Base-by-base conservation (phyloP, 2,113 vertebrate species). In the Lynx canadensis region DNA sequence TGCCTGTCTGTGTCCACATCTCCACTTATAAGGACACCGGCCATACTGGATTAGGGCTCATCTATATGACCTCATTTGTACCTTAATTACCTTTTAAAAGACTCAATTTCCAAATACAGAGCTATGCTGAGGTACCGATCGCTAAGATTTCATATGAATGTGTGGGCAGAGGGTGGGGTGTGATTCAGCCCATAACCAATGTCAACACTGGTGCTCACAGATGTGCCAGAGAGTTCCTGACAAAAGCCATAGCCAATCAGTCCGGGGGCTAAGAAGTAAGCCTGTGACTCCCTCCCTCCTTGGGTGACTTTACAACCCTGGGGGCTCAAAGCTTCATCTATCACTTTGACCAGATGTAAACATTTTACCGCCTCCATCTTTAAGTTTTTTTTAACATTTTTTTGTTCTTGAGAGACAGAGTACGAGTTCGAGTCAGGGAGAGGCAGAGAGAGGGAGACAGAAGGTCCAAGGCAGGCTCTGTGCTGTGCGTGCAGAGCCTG, bases 311-410 rank as follows among this genome's bases (percentile, higher is more conserved):
- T 33, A 79, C 7, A 52, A 23, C 7, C 65, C 57, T 86, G 21
- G 15, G 81, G 50, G 71, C 31, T 88, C 69, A 84, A 92, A 92
- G 74, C 63, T 65, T 86, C 68, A 84, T 66, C 92, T n/a, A 41
- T 36, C 38, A 66, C 48, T 41, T 36, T 71, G 21, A 87, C 55
- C 57, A 68, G 69, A 66, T 5, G 18, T 55, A 91, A 57, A 57
- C 50, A 29, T 38, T 90, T 88, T 71, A 38, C 33, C 45, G 13
- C 8, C 11, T 19, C 4, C 8, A 52, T 8, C 57, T 60, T 60
- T 23, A 9, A 60, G 0, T 3, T 23, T 60, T 60, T 60, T 60
- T 60, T 7, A 50, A 60, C 57, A 60, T 60, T 60, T 60, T 23
- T 23, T 60, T 60, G 23, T 60, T 60, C 21, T 60, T 60, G 57